Evolutionary conservation across 2,113 vertebrate genomes (phyloP), one percentile per base, ranked within the genome.

Genomic region (Solea senegalensis): DNA sequence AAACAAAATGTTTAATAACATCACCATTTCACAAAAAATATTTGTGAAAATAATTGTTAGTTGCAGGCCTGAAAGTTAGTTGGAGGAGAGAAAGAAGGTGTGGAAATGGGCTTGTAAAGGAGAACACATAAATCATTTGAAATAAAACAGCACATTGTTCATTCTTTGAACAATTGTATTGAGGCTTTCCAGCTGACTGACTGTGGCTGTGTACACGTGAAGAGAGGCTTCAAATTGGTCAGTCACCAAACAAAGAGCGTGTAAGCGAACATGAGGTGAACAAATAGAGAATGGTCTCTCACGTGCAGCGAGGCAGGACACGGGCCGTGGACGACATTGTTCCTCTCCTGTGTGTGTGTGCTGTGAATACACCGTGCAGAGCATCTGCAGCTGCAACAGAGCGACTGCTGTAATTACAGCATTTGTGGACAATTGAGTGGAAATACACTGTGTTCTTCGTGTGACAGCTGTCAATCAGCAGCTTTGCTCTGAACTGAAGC

Each of bases 221-320:
- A 43, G 21, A 14, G 3, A 21, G 5, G 40, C 40, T 28, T 2
- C 27, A 46, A 64, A 40, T n/a, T 40, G 27, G 16, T 12, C 16
- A 28, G 9, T 62, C 63, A 43, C 7, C 3, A 21, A 13, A 3
- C 41, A 64, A 15, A 51, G n/a, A 51, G 7, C 11, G 14, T 16
- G 27, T 14, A 14, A 43, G 12, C n/a, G 2, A 16, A 53, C 62
- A 51, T 7, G 8, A 15, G 34, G 16, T 15, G 63, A 34, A 34
- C 34, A 65, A 65, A 65, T 27, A 11, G 41, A 34, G 52, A 65
- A 54, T 66, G 3, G 55, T 46, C n/a, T 46, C n/a, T 34, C 34
- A 34, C 34, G 5, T 45, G 50, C 21, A n/a, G 40, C 8, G 53
- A 53, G 44, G 13, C 26, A 34, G 11, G 13, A 46, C 52, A 51